Conservation (phyloP, 2,113 vertebrate species). For the Panurus biarmicus region DNA sequence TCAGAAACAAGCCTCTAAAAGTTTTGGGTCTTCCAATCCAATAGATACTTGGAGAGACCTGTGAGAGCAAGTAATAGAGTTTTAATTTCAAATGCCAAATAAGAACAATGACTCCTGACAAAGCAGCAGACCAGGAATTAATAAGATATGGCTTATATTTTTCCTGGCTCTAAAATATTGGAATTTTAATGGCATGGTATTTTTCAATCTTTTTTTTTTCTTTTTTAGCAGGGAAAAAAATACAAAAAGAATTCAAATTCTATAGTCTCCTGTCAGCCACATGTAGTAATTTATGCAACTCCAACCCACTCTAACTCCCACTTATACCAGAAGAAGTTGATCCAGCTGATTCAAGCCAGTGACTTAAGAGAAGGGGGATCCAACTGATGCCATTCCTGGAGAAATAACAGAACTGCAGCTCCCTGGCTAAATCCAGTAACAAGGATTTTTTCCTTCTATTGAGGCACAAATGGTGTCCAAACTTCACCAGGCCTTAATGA, state of each 20-base stretch:
- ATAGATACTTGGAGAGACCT: background rate
- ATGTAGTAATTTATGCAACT: background rate
- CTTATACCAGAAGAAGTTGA: background rate
- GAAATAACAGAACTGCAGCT: background rate
- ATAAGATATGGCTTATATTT: background rate
- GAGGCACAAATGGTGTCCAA: background rate
- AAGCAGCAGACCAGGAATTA: background rate
- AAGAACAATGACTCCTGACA: background rate
- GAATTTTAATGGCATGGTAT: background rate
- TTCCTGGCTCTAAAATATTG: background rate
- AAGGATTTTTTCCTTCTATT: background rate
- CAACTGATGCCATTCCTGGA: background rate
- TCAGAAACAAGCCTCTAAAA: background rate
- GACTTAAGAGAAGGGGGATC: background rate
- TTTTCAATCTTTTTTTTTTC: background rate
- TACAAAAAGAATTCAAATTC: background rate
- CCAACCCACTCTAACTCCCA: conserved; percentile 34
- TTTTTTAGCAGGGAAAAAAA: background rate
- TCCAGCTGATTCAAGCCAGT: conserved; percentile 31
- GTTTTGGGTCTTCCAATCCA: background rate
- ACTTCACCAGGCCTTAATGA: background rate
- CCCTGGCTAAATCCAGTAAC: background rate
- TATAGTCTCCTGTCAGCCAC: background rate
- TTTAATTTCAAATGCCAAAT: background rate
- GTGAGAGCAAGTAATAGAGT: background rate